Evolutionary conservation across 1,140 invertebrate species (phyloP).

Genomic region (Hirudo medicinalis): DNA sequence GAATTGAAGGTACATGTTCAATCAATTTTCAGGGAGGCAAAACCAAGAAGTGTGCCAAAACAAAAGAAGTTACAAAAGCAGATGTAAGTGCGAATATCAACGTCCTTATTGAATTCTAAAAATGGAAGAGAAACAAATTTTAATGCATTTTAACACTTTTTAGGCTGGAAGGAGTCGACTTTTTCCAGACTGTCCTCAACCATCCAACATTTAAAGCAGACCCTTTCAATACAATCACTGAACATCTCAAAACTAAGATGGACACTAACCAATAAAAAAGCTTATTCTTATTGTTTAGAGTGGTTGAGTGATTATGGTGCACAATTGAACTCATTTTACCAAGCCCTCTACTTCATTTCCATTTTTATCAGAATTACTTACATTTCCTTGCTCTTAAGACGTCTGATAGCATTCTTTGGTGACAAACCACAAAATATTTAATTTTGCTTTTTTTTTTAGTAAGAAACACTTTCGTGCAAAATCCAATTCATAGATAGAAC

Average conservation of each 20-base stretch:
- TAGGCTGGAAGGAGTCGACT: not conserved
- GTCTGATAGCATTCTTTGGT: too few species aligned
- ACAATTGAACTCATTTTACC: too few species aligned
- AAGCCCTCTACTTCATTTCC: too few species aligned
- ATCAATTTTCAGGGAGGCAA: not conserved
- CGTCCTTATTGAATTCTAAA: not conserved
- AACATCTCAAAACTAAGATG: not conserved
- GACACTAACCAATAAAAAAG: conserved; percentile 34
- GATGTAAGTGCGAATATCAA: not conserved
- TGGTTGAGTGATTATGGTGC: too few species aligned
- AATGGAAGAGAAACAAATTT: not conserved
- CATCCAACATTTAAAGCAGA: not conserved
- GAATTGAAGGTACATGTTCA: not conserved
- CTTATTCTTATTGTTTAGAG: too few species aligned
- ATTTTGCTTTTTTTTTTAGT: too few species aligned
- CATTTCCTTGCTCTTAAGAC: too few species aligned
- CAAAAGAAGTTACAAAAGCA: not conserved
- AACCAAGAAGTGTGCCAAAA: not conserved
- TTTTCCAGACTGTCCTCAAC: not conserved
- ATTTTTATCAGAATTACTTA: too few species aligned
- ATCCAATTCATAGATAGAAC: too few species aligned
- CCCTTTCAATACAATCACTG: not conserved
- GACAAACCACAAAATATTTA: too few species aligned
- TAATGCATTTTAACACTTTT: not conserved
- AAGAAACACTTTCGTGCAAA: too few species aligned